phyloP scores from a whole-genome alignment of 2,797 vertebrate species.

The Silurus aristotelis region DNA sequence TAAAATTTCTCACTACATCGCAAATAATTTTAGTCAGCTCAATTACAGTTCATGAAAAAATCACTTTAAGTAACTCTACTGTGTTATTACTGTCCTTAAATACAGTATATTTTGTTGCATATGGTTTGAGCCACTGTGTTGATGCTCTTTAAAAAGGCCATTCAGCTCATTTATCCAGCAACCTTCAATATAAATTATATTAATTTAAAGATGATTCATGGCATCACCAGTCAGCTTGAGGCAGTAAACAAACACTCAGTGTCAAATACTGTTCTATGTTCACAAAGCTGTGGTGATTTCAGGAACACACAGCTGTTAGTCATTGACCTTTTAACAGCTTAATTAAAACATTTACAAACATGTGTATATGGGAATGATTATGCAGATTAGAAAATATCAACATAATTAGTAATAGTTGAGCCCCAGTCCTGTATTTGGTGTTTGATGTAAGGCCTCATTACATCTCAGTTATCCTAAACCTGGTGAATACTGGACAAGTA shows the following conservation, averaged over 20 bases:
- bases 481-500: background rate
- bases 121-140: background rate
- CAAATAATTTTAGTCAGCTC: background rate
- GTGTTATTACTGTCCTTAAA: background rate
- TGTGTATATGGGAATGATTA: slow-evolving; percentile 9
- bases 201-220: slow-evolving; percentile 18
- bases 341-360: slow-evolving; percentile 20
- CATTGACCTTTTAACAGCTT: slow-evolving; percentile 26
- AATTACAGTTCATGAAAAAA: background rate
- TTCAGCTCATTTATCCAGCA: slow-evolving; percentile 12
- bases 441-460: slow-evolving; percentile 5
- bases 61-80: background rate
- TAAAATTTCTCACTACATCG: background rate
- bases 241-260: slow-evolving; percentile 23
- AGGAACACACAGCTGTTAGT: slow-evolving; percentile 2
- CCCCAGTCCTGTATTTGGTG: background rate
- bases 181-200: slow-evolving; percentile 24
- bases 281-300: background rate
- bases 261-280: slow-evolving; percentile 8
- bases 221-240: background rate
- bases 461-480: background rate
- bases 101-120: background rate
- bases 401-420: background rate
- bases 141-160: background rate
- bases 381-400: slow-evolving; percentile 8